Evolutionary conservation across 2,797 vertebrate species (phyloP), one percentile per base, ranked within the genome.

Genomic region (Lagodon rhomboides): DNA sequence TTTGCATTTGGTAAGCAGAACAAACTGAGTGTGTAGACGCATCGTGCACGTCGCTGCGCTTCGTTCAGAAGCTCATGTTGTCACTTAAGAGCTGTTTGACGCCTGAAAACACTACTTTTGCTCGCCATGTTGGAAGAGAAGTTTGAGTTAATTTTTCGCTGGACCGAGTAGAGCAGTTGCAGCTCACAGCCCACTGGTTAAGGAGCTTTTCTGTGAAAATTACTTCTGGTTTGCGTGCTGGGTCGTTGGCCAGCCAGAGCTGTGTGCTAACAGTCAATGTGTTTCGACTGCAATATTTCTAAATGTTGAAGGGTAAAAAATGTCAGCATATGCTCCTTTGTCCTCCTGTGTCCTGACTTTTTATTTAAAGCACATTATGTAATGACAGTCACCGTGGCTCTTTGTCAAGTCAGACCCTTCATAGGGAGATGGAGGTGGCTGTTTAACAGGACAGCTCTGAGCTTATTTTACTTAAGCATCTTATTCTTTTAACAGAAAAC

Each of bases 1-100:
- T 88, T 89, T 87, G 82, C 84, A 50, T 68, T 87, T 47, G 95
- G 96, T 96, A 95, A 94, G 91, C 30, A 80, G 12, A 73, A 43
- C 20, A 27, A 64, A 65, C 13, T 2, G 1, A 65, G 0, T 16
- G 2, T 4, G 8, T 11, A 6, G 18, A 3, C 17, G 3, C 23
- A 4, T 2, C 13, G 1, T 64, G 3, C 38, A 12, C 22, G n/a
- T 38, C n/a, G 12, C 13, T 4, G 2, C 1, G 47, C 51, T 38
- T 34, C 18, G 1, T 66, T 4, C 18, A 30, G 12, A 56, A 18
- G 23, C 0, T 30, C 2, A 6, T 2, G 11, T 23, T 63, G 41
- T 27, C 50, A 4, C 50, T 5, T 25, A 2, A 50, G 67, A 3
- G 0, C 12, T 34, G 1, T 30, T 17, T 55, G 47, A 46, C 25